These are phyloP conservation scores for Diplodus sargus DNA, from an alignment of 2,797 vertebrate genomes.

Conservation along the genomic window DNA sequence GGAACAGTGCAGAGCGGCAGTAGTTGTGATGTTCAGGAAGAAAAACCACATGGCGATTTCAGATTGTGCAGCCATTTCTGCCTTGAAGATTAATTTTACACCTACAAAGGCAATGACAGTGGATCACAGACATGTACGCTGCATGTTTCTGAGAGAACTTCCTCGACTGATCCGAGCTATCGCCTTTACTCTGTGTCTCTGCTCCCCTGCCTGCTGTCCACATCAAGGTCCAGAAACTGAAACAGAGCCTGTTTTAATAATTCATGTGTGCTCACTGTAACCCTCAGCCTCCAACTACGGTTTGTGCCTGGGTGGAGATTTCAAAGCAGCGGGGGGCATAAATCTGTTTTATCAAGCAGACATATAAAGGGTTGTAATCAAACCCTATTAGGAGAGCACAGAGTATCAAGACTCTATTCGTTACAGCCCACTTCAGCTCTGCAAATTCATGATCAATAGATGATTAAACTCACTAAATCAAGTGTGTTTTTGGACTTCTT, in stretches of 20 bases:
- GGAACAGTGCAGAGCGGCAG: too few relatives aligned
- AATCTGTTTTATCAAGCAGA: slow-evolving; percentile 45
- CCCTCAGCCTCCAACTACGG: slow-evolving; percentile 15
- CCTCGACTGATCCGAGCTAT: neutral
- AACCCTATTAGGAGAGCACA: neutral
- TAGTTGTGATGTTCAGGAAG: too few relatives aligned
- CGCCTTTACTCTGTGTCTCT: neutral
- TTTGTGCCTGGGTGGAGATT: slow-evolving; percentile 32
- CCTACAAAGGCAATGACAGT: neutral
- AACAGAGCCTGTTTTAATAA: slow-evolving; percentile 27
- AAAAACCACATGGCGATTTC: too few relatives aligned
- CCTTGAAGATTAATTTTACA: neutral
- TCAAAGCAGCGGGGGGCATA: slow-evolving; percentile 33
- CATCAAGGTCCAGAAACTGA: slow-evolving; percentile 26
- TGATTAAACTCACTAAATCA: slow-evolving; percentile 49
- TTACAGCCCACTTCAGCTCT: slow-evolving; percentile 18
- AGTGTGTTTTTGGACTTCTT: slow-evolving; percentile 7
- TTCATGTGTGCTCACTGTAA: slow-evolving; percentile 32
- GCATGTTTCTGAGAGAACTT: neutral
- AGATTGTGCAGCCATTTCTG: neutral
- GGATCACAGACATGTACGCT: neutral
- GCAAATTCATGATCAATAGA: slow-evolving; percentile 27
- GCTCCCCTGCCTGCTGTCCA: slow-evolving; percentile 1
- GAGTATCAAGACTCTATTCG: slow-evolving; percentile 42
- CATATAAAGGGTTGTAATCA: slow-evolving; percentile 29